These are phyloP conservation scores for Halesus radiatus DNA, from an alignment of 1,140 invertebrate species.

Conservation along the genomic window DNA sequence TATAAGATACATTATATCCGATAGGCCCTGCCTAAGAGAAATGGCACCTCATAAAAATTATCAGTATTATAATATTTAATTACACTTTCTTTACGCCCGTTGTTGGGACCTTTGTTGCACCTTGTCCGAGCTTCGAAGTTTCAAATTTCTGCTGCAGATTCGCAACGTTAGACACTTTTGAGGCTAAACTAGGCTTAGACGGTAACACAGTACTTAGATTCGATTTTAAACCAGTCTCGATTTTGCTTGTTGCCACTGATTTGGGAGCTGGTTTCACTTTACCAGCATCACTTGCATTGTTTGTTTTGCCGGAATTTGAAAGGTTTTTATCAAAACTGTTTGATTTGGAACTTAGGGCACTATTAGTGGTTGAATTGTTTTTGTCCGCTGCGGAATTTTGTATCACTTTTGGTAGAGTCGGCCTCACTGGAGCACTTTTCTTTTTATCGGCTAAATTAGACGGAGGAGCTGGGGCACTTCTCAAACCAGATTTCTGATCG, in stretches of 20 bases:
- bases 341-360: conserved; percentile 43
- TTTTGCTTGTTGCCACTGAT: conserved; percentile 28
- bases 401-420: conserved; percentile 50
- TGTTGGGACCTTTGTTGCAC: conserved; percentile 24
- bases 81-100: conserved; percentile 32
- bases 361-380: conserved; percentile 37
- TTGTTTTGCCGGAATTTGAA: conserved; percentile 32
- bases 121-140: conserved; percentile 62
- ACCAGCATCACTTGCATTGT: conserved; percentile 18
- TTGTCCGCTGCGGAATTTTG: conserved; percentile 43
- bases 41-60: conserved; percentile 16
- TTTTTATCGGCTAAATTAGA: conserved; percentile 45
- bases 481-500: conserved; percentile 39
- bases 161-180: conserved; percentile 78
- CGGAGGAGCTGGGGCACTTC: conserved; percentile 51
- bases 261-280: conserved; percentile 41
- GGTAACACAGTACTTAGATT: not conserved
- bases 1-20: too few species aligned
- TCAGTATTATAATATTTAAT: not conserved
- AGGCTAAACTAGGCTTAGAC: conserved; percentile 66
- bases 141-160: conserved; percentile 84
- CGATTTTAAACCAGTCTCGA: conserved; percentile 36
- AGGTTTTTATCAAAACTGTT: conserved; percentile 51
- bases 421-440: conserved; percentile 49
- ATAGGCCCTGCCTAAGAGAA: not conserved